Evolutionary conservation across 2,797 vertebrate genomes (phyloP), one percentile per base, ranked within the genome.

Genomic region (Sphenopsis melanotis): DNA sequence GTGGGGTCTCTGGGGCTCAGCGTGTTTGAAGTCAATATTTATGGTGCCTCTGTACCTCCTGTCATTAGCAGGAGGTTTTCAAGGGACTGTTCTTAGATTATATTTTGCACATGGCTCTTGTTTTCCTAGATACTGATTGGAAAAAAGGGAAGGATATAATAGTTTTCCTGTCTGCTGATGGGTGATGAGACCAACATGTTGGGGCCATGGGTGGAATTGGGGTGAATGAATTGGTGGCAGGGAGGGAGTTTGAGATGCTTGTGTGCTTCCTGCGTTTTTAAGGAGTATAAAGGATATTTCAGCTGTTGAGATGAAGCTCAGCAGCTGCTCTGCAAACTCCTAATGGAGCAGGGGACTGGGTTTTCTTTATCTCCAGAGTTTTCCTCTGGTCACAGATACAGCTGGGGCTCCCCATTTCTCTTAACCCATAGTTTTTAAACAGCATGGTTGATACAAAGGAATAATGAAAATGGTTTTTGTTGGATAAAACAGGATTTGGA

Each of bases 311-410:
- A 76, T 90, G 90, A 94, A 95, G 83, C 61, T 91, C 30, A 24
- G 88, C 95, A 96, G 95, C 95, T 96, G 94, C 93, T 95, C 79
- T 86, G 68, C 57, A 61, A 88, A 30, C 63, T 75, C 37, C 34
- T 56, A 17, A 63, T 63, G 79, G 89, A 91, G 41, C 23, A 75
- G 39, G 30, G 77, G 34, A 34, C 42, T 83, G 85, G 60, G 70
- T 88, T 90, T 89, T 81, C 85, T 65, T 95, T 81, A 65, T 89
- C 94, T 94, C 4, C 0, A 65, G 50, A 46, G 71, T 93, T 89
- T 91, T 64, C 63, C 46, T 88, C 63, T 76, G 65, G 41, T 86
- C 84, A 52, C 68, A 65, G 81, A 72, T 82, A 59, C 57, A 88
- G 36, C 88, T n/a, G 44, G 29, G 53, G 47, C 55, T 89, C 80